Evolutionary conservation across 2,888 invertebrate genomes (phyloP), one percentile per base, ranked within the genome.

Genomic region (Archips xylosteana): DNA sequence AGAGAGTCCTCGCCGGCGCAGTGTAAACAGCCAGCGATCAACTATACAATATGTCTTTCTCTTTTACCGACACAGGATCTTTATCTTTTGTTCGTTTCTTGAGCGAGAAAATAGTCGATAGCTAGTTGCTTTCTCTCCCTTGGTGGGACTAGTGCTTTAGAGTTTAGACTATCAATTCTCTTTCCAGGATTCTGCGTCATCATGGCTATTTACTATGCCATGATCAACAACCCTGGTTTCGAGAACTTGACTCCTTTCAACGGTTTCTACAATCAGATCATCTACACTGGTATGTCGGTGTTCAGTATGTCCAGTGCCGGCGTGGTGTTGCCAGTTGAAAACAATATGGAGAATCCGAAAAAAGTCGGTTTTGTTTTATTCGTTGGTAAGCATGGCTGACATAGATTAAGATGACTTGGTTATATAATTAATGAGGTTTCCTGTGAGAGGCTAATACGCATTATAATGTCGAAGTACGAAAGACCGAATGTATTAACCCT

Each of bases 281-380:
- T 89, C 81, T 95, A 91, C 81, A 88, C 93, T 42, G 95, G 95
- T 3, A 95, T 95, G 80, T 87, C 90, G 0, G 95, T 95, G 34
- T 95, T 95, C 79, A 95, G 95, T 59, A 91, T 95, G 89, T 95
- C 95, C 9, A 91, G 91, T 51, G 81, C 87, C 0, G 90, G 92
- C 0, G 85, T 91, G 0, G 88, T 89, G 0, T 80, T 92, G 2
- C 86, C 92, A 0, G 80, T 92, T 0, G 91, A 92, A 69, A 89
- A 89, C 57, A 89, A 89, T 60, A 92, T 92, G 92, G 78, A 70
- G n/a, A 76, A 89, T 0, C 91, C 92, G 0, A 67, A 75, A 0
- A 85, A 82, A 60, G 91, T 84, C 61, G 78, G 83, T 0, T 1
- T 78, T 0, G 85, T 79, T 0, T 69, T 91, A 6, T 0, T 42